Base-by-base conservation (phyloP, 1,140 invertebrate genomes). In the Branchinecta lynchi region DNA sequence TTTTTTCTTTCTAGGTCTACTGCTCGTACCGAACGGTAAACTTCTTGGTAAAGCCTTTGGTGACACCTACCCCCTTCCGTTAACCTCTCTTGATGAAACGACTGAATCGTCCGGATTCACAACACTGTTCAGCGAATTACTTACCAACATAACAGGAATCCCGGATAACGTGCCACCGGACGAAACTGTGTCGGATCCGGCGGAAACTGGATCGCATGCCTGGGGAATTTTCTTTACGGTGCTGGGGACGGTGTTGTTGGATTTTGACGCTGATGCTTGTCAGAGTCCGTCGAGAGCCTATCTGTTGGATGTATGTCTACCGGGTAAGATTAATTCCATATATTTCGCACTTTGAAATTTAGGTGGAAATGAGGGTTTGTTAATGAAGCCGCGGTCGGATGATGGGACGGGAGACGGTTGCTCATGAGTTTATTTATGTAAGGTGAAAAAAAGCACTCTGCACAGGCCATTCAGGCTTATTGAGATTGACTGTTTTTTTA, bases 231-330 rank as follows among this genome's bases (percentile, higher is more conserved):
- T 95, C 74, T 92, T 98, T 74, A 96, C 93, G 0, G 86, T 97
- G 65, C 76, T 97, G 0, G 95, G 95, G 10, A 96, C 94, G 0
- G 90, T 95, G 44, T 79, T 97, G 9, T 80, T 97, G 43, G 95
- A 98, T 78, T 96, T 97, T 78, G 91, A 95, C 77, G 93, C 93
- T 0, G 93, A 97, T 77, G 92, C 93, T 44, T 96, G 93, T 74
- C 94, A 97, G 78, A 94, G 92, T 76, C 94, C 95, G 0, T 85
- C 91, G 0, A 82, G 94, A 73, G 90, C 94, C 46, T 97, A 94
- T 81, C 82, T 98, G 0, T 82, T 97, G 9, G 95, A 97, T 76
- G 88, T 97, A 15, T 93, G 89, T 60, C 78, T 93, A 72, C 87
- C 91, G 80, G 89, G 89, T 89, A 76, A 79, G 75, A 15, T 32